These are phyloP conservation scores for Thymelicus lineola DNA, from an alignment of 2,888 invertebrate species.

Conservation along the genomic window DNA sequence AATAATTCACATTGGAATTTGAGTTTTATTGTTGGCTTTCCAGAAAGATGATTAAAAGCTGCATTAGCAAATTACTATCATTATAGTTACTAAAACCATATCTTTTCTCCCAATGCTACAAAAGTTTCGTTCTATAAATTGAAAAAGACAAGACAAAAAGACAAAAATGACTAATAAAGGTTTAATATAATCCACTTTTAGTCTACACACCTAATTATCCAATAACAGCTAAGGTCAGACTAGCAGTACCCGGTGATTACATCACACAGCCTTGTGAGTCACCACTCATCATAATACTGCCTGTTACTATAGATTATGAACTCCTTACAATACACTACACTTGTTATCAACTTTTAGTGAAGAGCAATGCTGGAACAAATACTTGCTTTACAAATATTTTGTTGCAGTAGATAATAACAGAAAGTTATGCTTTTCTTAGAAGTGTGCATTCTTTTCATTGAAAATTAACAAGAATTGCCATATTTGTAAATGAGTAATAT, in stretches of 20 bases:
- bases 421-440: neutral
- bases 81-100: too few relatives aligned
- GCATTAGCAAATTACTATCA: too few relatives aligned
- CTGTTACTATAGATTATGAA: slow-evolving; percentile 13
- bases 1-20: too few relatives aligned
- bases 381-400: neutral
- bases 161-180: too few relatives aligned
- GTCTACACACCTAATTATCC: slow-evolving; percentile 19
- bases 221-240: slow-evolving; percentile 59
- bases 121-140: too few relatives aligned
- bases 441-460: neutral
- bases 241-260: slow-evolving; percentile 60
- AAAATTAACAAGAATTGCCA: too few relatives aligned
- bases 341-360: neutral
- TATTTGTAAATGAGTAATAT: too few relatives aligned
- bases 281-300: slow-evolving; percentile 39
- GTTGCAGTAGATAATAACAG: neutral
- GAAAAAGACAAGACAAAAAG: too few relatives aligned
- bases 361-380: neutral
- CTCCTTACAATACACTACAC: neutral
- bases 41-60: too few relatives aligned
- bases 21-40: too few relatives aligned
- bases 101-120: too few relatives aligned
- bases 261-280: slow-evolving; percentile 55
- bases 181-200: slow-evolving; percentile 5